These are phyloP conservation scores for Liolophura sinensis DNA, from an alignment of 1,140 invertebrate species.

Conservation along the genomic window DNA sequence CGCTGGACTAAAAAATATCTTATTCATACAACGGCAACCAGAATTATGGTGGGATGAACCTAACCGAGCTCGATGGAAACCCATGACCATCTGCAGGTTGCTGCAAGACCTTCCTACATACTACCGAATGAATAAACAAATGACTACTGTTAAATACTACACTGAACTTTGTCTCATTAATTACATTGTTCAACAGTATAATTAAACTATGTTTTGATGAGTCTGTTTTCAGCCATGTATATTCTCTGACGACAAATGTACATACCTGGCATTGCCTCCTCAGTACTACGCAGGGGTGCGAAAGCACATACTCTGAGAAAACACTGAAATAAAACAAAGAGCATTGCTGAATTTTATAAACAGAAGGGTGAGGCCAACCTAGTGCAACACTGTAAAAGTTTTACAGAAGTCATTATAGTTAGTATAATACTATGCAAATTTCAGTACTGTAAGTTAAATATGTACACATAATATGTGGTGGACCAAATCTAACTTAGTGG, in stretches of 20 bases:
- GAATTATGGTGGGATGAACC: too few relatives aligned
- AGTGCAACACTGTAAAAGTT: conserved; percentile 7
- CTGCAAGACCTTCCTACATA: too few relatives aligned
- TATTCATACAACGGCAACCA: too few relatives aligned
- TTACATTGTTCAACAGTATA: not conserved
- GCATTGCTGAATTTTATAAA: conserved; percentile 2
- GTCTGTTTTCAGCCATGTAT: not conserved
- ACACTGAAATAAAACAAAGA: conserved; percentile 28
- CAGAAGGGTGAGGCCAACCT: not conserved
- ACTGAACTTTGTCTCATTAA: not conserved
- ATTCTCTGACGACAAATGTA: conserved; percentile 9
- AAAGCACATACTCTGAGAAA: conserved; percentile 77
- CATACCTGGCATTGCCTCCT: conserved; percentile 88
- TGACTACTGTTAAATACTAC: not conserved
- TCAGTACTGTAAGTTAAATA: not conserved
- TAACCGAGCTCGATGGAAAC: too few relatives aligned
- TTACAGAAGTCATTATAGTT: conserved; percentile 1
- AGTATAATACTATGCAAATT: conserved; percentile 3
- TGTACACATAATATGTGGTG: conserved; percentile 5
- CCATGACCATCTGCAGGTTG: too few relatives aligned
- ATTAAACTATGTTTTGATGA: not conserved
- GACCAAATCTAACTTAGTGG: conserved; percentile 9
- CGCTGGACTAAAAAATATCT: too few relatives aligned
- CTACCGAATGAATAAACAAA: not conserved
- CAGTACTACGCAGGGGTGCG: conserved; percentile 91